Evolutionary conservation across 2,113 vertebrate species (phyloP).

Genomic region (Heptranchias perlo): DNA sequence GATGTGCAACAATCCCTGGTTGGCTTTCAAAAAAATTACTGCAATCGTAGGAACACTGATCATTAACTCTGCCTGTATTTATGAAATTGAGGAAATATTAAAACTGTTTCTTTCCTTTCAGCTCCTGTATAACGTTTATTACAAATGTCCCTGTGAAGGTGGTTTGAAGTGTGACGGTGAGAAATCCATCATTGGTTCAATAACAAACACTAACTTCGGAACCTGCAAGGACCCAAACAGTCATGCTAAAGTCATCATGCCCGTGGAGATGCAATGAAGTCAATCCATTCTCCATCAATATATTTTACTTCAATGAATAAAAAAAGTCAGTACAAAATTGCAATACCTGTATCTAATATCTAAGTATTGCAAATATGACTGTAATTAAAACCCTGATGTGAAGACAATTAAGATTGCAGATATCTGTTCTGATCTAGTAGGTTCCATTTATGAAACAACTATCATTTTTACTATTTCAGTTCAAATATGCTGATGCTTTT

Average conservation of each 20-base stretch:
- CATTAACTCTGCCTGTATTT: neutral
- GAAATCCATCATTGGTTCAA: constrained; percentile 56
- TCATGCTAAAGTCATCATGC: neutral
- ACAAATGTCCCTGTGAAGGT: constrained; percentile 65
- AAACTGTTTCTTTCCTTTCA: constrained; percentile 43
- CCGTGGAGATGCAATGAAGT: neutral
- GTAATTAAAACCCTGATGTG: neutral
- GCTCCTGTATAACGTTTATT: constrained; percentile 61
- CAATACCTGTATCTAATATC: neutral
- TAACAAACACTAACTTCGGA: constrained; percentile 65
- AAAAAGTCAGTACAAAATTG: too few species aligned
- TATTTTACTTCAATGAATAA: neutral
- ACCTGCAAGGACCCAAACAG: constrained; percentile 51
- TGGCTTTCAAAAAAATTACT: neutral
- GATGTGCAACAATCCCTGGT: neutral
- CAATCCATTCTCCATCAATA: neutral
- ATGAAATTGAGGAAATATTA: neutral
- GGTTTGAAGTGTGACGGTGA: constrained; percentile 60
- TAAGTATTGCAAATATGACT: neutral
- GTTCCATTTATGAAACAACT: neutral
- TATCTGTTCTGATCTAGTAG: neutral
- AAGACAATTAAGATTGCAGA: neutral
- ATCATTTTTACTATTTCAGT: neutral
- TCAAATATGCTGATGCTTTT: neutral
- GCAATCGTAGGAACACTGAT: neutral